Evolutionary conservation across 2,797 vertebrate genomes (phyloP).

Genomic region (Sebastolobus alascanus): DNA sequence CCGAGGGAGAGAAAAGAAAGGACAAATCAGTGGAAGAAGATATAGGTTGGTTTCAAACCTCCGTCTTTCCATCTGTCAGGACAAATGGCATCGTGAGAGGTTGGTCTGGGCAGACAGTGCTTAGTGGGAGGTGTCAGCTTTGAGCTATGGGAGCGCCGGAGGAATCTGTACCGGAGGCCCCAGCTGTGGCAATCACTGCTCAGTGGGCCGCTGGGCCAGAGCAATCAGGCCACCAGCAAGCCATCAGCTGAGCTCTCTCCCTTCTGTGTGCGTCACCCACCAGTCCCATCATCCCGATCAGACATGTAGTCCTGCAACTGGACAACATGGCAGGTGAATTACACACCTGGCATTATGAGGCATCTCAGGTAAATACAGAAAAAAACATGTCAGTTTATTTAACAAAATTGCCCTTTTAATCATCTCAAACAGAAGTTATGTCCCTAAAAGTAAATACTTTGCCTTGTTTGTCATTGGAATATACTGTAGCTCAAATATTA

Average conservation of each 20-base stretch:
- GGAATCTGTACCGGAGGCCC: conserved; percentile 81
- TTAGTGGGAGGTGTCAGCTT: conserved; percentile 79
- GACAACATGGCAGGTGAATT: conserved; percentile 51
- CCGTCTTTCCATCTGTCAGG: conserved; percentile 80
- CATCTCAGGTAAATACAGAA: conserved; percentile 19
- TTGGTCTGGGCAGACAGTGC: conserved; percentile 76
- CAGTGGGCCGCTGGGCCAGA: conserved; percentile 79
- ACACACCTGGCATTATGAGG: conserved; percentile 49
- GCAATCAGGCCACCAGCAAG: conserved; percentile 83
- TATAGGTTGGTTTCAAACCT: conserved; percentile 74
- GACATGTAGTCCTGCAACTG: conserved; percentile 44
- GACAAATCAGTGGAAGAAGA: conserved; percentile 72
- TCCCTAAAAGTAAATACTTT: not conserved
- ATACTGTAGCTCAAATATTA: not conserved
- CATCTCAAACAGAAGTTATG: not conserved
- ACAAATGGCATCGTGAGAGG: conserved; percentile 77
- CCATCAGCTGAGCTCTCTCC: conserved; percentile 84
- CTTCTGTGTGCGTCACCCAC: conserved; percentile 62
- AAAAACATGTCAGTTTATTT: conserved; percentile 16
- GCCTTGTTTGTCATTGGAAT: not conserved
- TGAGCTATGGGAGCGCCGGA: conserved; percentile 78
- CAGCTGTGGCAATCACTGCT: conserved; percentile 85
- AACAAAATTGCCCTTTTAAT: not conserved
- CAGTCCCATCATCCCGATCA: conserved; percentile 60
- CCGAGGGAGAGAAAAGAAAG: conserved; percentile 69